A percentile compares a stretch with the other conserved stretches of the same genome.
These are phyloP conservation scores for Lissocephala sabroskyi DNA, from an alignment of 2,888 invertebrate genomes.

Conservation along the genomic window DNA sequence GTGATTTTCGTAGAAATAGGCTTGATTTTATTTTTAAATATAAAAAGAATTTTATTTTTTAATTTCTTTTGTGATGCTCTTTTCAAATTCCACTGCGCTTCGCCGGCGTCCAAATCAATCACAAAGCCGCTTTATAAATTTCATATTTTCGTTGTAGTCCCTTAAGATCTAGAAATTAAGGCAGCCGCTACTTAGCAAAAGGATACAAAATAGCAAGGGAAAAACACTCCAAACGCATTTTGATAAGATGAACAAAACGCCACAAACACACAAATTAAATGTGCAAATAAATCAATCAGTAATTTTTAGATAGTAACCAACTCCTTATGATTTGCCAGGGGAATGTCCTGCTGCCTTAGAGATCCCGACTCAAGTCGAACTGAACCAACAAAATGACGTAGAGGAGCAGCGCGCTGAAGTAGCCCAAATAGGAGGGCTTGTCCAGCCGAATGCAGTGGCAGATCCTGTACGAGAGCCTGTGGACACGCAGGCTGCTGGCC, in stretches of 20 bases:
- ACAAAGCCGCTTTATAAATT: conserved; percentile 38
- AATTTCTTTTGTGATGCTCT: conserved; percentile 6
- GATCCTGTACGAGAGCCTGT: conserved; percentile 2
- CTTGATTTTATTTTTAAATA: too few relatives aligned
- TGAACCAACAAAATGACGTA: conserved; percentile 1
- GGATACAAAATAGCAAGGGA: conserved; percentile 18
- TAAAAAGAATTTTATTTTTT: conserved; percentile 33
- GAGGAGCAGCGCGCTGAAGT: neutral
- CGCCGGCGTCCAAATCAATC: too few relatives aligned
- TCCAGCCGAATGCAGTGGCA: neutral
- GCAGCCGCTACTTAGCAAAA: conserved; percentile 21
- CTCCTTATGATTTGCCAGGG: too few relatives aligned
- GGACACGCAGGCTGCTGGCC: conserved; percentile 18
- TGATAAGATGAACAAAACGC: conserved; percentile 41
- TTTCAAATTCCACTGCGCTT: too few relatives aligned
- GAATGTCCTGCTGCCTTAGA: too few relatives aligned
- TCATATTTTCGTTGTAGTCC: conserved; percentile 54
- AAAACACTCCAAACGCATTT: conserved; percentile 38
- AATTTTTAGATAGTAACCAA: conserved; percentile 26
- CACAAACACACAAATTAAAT: conserved; percentile 16
- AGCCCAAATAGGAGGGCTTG: neutral
- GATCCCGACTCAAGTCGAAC: neutral
- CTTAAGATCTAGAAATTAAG: conserved; percentile 26
- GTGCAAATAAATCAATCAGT: conserved; percentile 38
- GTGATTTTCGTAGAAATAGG: conserved; percentile 47